Evolutionary conservation across 2,888 invertebrate species (phyloP).

Genomic region (Abrostola triplasia): DNA sequence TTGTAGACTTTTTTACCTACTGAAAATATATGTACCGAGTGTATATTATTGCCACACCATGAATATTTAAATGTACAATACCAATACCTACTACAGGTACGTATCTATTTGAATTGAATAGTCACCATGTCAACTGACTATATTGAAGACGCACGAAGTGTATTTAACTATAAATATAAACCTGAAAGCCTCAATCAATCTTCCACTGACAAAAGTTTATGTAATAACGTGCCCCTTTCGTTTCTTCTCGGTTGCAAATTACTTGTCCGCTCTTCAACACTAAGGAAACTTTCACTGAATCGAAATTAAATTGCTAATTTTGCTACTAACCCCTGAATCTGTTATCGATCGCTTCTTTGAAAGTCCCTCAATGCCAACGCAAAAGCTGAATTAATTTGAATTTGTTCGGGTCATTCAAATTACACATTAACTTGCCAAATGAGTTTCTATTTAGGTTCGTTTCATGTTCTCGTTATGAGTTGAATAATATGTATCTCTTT

Average conservation of each 20-base stretch:
- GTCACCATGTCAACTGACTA: too few species aligned
- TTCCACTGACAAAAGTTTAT: slow-evolving; percentile 70
- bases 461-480: slow-evolving; percentile 34
- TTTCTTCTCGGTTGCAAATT: slow-evolving; percentile 74
- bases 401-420: slow-evolving; percentile 60
- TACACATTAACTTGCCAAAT: slow-evolving; percentile 56
- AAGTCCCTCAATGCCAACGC: slow-evolving; percentile 59
- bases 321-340: slow-evolving; percentile 73
- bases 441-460: slow-evolving; percentile 53
- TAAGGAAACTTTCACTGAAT: slow-evolving; percentile 75
- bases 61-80: background rate
- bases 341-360: slow-evolving; percentile 72
- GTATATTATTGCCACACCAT: slow-evolving; percentile 6
- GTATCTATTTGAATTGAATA: too few species aligned
- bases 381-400: slow-evolving; percentile 69
- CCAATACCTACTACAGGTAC: too few species aligned
- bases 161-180: slow-evolving; percentile 46
- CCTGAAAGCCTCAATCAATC: slow-evolving; percentile 71
- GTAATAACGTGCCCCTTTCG: slow-evolving; percentile 65
- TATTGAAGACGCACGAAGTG: background rate
- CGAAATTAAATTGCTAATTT: slow-evolving; percentile 82
- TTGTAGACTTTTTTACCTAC: background rate
- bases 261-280: slow-evolving; percentile 70
- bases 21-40: background rate
- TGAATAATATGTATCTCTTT: slow-evolving; percentile 16